Conservation (phyloP, 2,797 vertebrate genomes). For the Rachycentron canadum region DNA sequence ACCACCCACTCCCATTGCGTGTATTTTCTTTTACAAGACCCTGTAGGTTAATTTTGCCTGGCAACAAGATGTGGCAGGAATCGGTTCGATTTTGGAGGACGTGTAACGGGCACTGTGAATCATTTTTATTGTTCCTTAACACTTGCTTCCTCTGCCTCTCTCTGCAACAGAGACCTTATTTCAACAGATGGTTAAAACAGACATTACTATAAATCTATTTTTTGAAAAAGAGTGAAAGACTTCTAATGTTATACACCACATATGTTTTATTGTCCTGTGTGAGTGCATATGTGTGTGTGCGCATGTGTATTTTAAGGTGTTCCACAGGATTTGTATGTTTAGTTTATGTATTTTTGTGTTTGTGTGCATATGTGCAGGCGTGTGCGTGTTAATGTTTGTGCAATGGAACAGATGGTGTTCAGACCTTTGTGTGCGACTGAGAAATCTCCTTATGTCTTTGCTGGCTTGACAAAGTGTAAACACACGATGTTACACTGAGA, state of each 20-base stretch:
- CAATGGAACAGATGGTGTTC: constrained; percentile 78
- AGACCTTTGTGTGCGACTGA: constrained; percentile 79
- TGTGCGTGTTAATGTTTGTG: constrained; percentile 67
- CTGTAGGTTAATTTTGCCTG: constrained; percentile 67
- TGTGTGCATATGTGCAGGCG: constrained; percentile 33
- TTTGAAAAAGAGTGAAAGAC: constrained; percentile 59
- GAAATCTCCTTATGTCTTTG: constrained; percentile 80
- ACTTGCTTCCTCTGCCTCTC: constrained; percentile 68
- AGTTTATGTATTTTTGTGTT: constrained; percentile 44
- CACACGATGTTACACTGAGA: constrained; percentile 65
- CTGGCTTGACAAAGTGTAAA: constrained; percentile 76
- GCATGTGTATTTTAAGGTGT: constrained; percentile 32
- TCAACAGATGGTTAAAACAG: constrained; percentile 86
- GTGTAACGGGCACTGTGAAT: constrained; percentile 77
- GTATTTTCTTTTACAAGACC: constrained; percentile 65
- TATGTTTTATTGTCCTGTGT: constrained; percentile 80
- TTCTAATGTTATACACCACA: constrained; percentile 70
- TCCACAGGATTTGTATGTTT: constrained; percentile 46
- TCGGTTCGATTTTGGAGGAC: constrained; percentile 68
- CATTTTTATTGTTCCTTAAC: constrained; percentile 83
- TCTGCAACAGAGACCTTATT: constrained; percentile 71
- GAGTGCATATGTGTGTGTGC: constrained; percentile 23
- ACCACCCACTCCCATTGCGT: constrained; percentile 29
- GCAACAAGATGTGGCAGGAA: constrained; percentile 77
- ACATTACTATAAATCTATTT: constrained; percentile 80